Evolutionary conservation across 2,888 invertebrate genomes (phyloP), one percentile per base, ranked within the genome.

Genomic region (Oithona nana): DNA sequence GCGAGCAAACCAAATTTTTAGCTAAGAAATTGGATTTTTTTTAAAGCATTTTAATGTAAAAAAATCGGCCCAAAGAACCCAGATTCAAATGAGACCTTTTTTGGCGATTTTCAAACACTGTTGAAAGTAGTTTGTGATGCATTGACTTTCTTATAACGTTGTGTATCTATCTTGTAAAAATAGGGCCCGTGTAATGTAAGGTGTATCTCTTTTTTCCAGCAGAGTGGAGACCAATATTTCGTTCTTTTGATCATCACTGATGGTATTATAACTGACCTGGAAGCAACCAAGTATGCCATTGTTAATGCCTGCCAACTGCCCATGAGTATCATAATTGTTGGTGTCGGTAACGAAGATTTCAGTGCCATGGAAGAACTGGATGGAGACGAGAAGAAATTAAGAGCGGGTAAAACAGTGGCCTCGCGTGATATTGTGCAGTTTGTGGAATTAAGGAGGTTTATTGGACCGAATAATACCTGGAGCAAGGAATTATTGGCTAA

Each of bases 281-380:
- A 71, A 3, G 73, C 74, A 66, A 78, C 78, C 0, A 75, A 74
- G 65, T 70, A 72, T 76, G 76, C 77, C 65, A 68, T 76, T 31
- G 70, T 73, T 28, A 68, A 76, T 71, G 79, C 80, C 3, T 76
- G 79, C 8, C 67, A 67, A 20, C 70, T 79, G 29, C 80, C 80
- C 0, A 71, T 80, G 69, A 80, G 80, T 1, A 79, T 80, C 62
- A 80, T 80, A 64, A 80, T 80, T 64, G 75, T 80, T 49, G 81
- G 80, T 16, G 78, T 81, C 55, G 81, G 80, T 28, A 73, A 75
- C 67, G 80, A 79, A 51, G 78, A 80, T 67, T 81, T 81, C 70
- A 71, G 73, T 57, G 78, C 78, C 13, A 80, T 80, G 80, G 77
- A 79, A 66, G 75, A 76, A 64, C 68, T 80, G 56, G 80, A 80